Base-by-base conservation (phyloP, 2,888 invertebrate species). In the Mystacides longicornis region DNA sequence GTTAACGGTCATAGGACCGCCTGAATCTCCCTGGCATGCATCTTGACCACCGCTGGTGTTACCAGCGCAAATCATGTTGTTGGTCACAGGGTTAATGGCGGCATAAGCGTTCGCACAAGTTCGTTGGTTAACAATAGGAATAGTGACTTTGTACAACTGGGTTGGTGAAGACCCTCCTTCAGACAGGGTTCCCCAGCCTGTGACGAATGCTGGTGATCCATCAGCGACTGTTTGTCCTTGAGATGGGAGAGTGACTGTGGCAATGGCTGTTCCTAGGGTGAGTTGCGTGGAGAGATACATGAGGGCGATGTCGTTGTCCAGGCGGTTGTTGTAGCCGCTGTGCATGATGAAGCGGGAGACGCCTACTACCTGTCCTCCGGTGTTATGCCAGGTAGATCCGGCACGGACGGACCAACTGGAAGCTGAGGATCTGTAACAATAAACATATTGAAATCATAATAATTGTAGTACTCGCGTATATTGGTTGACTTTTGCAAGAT, bases 11-110 rank as follows among this genome's bases (percentile, higher is more conserved):
- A 81, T 65, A 45, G 81, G 81, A n/a, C 81, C 81, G 2, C 81
- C 81, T n/a, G 79, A 79, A 65, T 81, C 81, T 1, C 80, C 81
- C 67, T 79, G 75, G 56, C 77, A 78, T 1, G 77, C 73, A 56
- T 77, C 77, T 58, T 66, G 65, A 21, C 68, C 69, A 0, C 70
- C 64, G 3, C 69, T 62, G 1, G 60, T 55, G 1, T 64, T 69
- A 16, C 65, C 64, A 1, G 78, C 78, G 59, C 78, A 78, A 4
- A 78, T 58, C 78, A 78, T 78, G 7, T 70, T 71, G 3, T 67
- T 57, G 1, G 69, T 67, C 7, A 78, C 67, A 0, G 64, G 57
- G 1, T 70, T 69, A 16, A 73, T 64, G 16, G 65, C 63, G 1
- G 67, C 59, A 63, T 80, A 80, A 2, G 74, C 71, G 0, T 63